Evolutionary conservation across 2,888 invertebrate genomes (phyloP), one percentile per base, ranked within the genome.

Genomic region (Caenorhabditis becei): DNA sequence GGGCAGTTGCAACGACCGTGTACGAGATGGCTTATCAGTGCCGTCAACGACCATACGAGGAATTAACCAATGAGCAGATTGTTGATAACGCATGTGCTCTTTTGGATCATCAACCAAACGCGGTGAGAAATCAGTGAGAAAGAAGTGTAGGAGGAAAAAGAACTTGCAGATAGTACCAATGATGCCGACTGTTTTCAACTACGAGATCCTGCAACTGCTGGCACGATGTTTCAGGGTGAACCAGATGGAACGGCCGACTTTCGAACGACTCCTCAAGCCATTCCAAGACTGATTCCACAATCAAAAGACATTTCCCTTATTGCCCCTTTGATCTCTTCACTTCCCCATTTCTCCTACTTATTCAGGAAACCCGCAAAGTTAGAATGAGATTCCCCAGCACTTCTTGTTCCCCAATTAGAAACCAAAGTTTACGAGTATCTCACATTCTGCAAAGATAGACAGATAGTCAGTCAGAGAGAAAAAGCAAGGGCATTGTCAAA

Each of bases 1-100:
- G 96, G 96, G 94, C 96, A n/a, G 96, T 95, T 92, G 96, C 94
- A 0, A 95, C 96, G 28, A 95, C 95, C 0, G 92, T 96, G 47
- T 95, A 96, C 94, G 96, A 96, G 92, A 94, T 96, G 82, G 93
- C 95, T 88, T 94, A 94, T n/a, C 93, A 95, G 72, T 95, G 95
- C 86, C 93, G 95, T 61, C 94, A 94, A 59, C 93, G 94, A 71
- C 96, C 96, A 0, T 96, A 94, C 92, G 94, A 95, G 77, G 94
- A 94, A 80, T 71, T 95, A 84, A 93, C 94, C 18, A 95, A 96
- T 91, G 93, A 94, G 67, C 94, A 95, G 92, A 94, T 96, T 61
- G 93, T 96, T 83, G 95, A 95, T 88, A 95, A 95, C 92, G 93
- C 96, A 66, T 83, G 84, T 53, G 80, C 72, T 53, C 63, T 86